phyloP scores from a whole-genome alignment of 2,113 vertebrate genomes.

The Phocoena sinus region DNA sequence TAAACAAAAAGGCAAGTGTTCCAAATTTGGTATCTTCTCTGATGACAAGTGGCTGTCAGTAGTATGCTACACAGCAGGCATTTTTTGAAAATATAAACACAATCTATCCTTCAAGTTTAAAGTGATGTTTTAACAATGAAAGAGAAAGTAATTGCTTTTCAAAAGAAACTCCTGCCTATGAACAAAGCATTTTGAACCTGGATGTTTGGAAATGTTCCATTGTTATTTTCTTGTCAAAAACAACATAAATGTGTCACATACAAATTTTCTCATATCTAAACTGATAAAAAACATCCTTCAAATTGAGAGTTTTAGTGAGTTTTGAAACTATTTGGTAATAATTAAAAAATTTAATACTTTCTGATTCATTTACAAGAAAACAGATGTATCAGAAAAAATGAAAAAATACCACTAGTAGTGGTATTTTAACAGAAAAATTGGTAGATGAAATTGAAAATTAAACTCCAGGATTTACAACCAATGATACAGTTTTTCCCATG shows the following conservation, averaged over 20 bases:
- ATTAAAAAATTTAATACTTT: neutral
- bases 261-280: neutral
- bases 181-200: constrained; percentile 12
- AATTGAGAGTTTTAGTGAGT: neutral
- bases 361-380: neutral
- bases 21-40: neutral
- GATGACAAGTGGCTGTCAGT: neutral
- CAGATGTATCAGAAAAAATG: neutral
- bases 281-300: neutral
- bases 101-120: neutral
- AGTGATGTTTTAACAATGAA: neutral
- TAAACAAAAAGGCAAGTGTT: neutral
- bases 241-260: neutral
- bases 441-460: neutral
- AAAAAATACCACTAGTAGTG: neutral
- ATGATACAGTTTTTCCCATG: neutral
- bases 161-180: neutral
- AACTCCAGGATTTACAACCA: neutral
- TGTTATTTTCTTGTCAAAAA: neutral
- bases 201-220: neutral
- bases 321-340: neutral
- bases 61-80: neutral
- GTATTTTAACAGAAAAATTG: neutral
- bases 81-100: neutral
- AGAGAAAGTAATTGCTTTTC: neutral